Evolutionary conservation across 2,888 invertebrate species (phyloP), one percentile per base, ranked within the genome.

Genomic region (Nephrotoma flavescens): DNA sequence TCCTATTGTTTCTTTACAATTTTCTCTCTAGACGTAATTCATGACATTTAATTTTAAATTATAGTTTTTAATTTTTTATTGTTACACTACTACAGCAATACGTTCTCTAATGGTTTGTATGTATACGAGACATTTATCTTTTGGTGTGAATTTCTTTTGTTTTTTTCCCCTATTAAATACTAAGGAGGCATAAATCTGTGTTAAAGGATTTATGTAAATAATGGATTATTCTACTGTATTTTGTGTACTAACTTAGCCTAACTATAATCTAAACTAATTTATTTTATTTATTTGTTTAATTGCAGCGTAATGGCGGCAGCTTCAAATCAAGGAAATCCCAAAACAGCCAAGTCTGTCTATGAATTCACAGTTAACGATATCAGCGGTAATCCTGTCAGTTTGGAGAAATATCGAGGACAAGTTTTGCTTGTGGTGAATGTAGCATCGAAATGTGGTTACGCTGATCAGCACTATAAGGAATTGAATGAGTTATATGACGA

Each of bases 381-480:
- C n/a, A 86, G 86, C 12, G 87, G 87, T 15, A 47, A 87, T 19
- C 57, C 44, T 4, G 85, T 87, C 3, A 87, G 86, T 83, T 83
- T 87, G 87, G 87, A 87, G 3, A 87, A 87, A 41, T 93, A 93
- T 90, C 87, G 93, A 88, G 94, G 93, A 47, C 92, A 93, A 88
- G 93, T 93, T 15, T 90, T 92, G 87, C 89, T 94, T 42, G 92
- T 94, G 86, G 93, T 94, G 44, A 94, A 94, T 90, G 94, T 94
- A 44, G 94, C 94, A 6, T 92, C 92, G 83, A 92, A 94, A 89
- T 94, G 94, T 92, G 94, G 94, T 45, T 90, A 92, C 88, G 94
- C 94, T 6, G 90, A 91, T 87, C 90, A 91, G 88, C 93, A 94
- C 91, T 94, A 94, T 91, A 92, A 91, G 87, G 93, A 94, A 90